Evolutionary conservation across 53 echinoderm and acorn worm species (phyloP).

Genomic region (Holothuria leucospilota): DNA sequence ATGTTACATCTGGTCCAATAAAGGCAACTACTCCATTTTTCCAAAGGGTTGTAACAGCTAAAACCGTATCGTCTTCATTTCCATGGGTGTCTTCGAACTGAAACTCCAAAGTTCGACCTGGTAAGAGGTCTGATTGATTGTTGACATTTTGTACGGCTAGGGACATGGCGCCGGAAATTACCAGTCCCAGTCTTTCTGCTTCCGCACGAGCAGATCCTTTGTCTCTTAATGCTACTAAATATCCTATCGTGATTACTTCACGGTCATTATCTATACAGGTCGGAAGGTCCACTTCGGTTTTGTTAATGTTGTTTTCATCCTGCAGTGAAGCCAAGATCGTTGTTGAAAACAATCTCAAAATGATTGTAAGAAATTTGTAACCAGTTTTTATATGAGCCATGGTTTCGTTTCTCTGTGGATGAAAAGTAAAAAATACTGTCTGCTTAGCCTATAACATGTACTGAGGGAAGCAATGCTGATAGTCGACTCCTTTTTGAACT

Average conservation of each 20-base stretch:
- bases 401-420: too few relatives aligned
- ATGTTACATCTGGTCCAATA: conserved; percentile 86
- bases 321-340: neutral
- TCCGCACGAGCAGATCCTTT: too few relatives aligned
- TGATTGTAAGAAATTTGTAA: neutral
- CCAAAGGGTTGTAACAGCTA: conserved; percentile 78
- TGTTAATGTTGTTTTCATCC: neutral
- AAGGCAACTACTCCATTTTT: conserved; percentile 75
- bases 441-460: too few relatives aligned
- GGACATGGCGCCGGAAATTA: conserved; percentile 69
- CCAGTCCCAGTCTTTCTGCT: conserved; percentile 6
- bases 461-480: too few relatives aligned
- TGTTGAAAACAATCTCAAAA: conserved; percentile 30
- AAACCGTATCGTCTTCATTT: conserved; percentile 66
- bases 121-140: conserved; percentile 63
- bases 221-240: conserved; percentile 27
- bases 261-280: neutral
- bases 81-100: conserved; percentile 65
- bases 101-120: conserved; percentile 64
- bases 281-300: neutral
- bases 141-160: conserved; percentile 78
- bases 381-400: too few relatives aligned
- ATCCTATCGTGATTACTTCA: conserved; percentile 43
- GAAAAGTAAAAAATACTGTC: too few relatives aligned
- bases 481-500: too few relatives aligned